A percentile compares a stretch with the other conserved stretches of the same genome.
Conservation (phyloP, 2,113 vertebrate species). For the Prinia subflava region DNA sequence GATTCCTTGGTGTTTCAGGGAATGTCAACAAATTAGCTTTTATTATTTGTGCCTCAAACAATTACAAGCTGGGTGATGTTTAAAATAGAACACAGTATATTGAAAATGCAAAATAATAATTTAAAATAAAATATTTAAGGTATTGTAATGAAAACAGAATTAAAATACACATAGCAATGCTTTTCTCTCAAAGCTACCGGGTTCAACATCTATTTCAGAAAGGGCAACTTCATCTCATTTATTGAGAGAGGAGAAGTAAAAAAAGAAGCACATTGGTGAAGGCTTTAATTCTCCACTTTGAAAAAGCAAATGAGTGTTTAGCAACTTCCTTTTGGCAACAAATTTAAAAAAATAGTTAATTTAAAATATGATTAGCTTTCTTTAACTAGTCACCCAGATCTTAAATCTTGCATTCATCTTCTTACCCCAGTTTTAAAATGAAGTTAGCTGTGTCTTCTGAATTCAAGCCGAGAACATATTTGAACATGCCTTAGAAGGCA, state of each 20-base stretch:
- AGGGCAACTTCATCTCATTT: neutral
- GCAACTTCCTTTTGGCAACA: neutral
- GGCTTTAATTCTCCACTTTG: neutral
- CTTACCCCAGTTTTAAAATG: neutral
- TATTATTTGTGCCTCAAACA: conserved; percentile 41
- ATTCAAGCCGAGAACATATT: conserved; percentile 6
- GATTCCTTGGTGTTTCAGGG: conserved; percentile 32
- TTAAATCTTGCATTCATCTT: neutral
- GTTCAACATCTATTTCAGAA: neutral
- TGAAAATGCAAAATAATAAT: neutral
- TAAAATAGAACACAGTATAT: conserved; percentile 3
- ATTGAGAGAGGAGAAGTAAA: neutral
- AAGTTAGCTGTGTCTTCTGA: neutral
- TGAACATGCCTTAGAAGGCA: conserved; percentile 3
- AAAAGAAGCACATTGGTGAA: neutral
- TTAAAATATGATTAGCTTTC: neutral
- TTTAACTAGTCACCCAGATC: neutral
- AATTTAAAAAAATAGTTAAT: neutral
- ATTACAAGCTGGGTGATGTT: conserved; percentile 8
- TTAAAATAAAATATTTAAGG: conserved; percentile 20
- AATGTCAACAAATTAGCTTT: conserved; percentile 37
- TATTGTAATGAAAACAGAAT: neutral
- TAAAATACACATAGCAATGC: neutral
- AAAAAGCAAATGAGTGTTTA: neutral
- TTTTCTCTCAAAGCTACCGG: neutral